Conservation (phyloP, 2,797 vertebrate genomes). For the Choloepus didactylus region DNA sequence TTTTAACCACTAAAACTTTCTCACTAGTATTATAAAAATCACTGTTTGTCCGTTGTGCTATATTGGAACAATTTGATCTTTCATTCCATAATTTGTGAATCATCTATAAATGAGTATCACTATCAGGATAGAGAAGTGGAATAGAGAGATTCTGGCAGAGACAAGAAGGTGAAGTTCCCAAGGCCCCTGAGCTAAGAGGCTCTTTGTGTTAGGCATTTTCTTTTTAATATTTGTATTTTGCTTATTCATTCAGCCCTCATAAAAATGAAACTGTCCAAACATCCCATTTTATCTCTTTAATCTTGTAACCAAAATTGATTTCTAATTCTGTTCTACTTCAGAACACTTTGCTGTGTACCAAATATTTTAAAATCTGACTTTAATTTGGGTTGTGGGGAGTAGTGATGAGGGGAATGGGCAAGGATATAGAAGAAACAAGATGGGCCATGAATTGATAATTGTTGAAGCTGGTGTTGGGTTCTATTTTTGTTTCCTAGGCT, state of each 20-base stretch:
- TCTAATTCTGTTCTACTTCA: constrained; percentile 50
- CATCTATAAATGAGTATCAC: constrained; percentile 49
- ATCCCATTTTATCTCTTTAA: constrained; percentile 43
- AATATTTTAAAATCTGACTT: constrained; percentile 51
- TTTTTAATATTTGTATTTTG: constrained; percentile 70
- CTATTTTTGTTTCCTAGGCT: no score
- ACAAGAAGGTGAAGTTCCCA: constrained; percentile 77
- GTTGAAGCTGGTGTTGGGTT: background rate
- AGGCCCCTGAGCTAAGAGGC: constrained; percentile 68
- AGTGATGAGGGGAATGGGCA: background rate
- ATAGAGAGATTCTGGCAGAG: constrained; percentile 71
- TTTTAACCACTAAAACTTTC: constrained; percentile 35
- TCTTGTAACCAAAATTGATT: constrained; percentile 62
- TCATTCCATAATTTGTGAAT: constrained; percentile 69
- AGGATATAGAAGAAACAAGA: background rate
- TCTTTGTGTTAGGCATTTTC: constrained; percentile 65
- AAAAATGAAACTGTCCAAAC: constrained; percentile 66
- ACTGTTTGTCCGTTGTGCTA: constrained; percentile 11
- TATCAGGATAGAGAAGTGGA: constrained; percentile 44
- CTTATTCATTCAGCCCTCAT: constrained; percentile 61
- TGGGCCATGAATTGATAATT: background rate
- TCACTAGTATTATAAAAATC: constrained; percentile 60
- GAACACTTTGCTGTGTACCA: background rate
- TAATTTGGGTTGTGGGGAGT: background rate
- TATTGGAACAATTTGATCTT: constrained; percentile 72